Percentiles rank a stretch among this genome's conserved stretches.
Conservation (phyloP, 92 coral and sea anemone species). For the Parazoanthus darwini region DNA sequence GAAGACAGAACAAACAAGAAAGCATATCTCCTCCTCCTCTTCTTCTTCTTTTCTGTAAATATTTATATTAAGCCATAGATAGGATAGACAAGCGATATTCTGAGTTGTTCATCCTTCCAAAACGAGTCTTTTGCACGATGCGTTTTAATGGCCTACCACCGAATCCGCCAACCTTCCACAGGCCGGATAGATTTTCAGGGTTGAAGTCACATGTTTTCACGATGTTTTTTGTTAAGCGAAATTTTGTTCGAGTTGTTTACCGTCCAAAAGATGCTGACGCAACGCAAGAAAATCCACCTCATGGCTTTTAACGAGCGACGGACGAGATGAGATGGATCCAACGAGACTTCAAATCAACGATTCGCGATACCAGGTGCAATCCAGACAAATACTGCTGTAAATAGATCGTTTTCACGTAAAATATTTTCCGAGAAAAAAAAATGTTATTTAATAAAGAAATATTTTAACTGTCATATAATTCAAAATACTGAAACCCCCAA, state of each 20-base stretch:
- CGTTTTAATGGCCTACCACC: conserved; percentile 3
- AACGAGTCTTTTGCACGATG: too few relatives aligned
- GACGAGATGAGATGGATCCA: neutral
- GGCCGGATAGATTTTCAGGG: conserved; percentile 7
- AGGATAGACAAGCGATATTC: conserved; percentile 8
- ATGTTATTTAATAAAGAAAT: neutral
- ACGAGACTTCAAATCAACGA: too few relatives aligned
- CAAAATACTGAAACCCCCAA: neutral
- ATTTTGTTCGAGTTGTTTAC: neutral
- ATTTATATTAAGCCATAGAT: conserved; percentile 4
- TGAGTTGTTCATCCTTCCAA: neutral
- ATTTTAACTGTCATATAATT: conserved; percentile 4
- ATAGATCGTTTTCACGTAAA: conserved; percentile 6
- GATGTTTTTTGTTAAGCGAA: neutral
- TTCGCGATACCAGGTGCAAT: neutral
- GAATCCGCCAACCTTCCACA: neutral
- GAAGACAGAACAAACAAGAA: conserved; percentile 7
- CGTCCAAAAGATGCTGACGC: conserved; percentile 6
- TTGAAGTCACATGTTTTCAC: neutral
- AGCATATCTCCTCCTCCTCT: conserved; percentile 9
- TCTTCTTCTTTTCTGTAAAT: conserved; percentile 1
- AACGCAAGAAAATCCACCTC: neutral
- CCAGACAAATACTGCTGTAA: conserved; percentile 1
- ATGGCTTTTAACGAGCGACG: conserved; percentile 3
- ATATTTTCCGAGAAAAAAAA: conserved; percentile 1